phyloP scores from a whole-genome alignment of 2,888 invertebrate species.

The Steinernema carpocapsae region DNA sequence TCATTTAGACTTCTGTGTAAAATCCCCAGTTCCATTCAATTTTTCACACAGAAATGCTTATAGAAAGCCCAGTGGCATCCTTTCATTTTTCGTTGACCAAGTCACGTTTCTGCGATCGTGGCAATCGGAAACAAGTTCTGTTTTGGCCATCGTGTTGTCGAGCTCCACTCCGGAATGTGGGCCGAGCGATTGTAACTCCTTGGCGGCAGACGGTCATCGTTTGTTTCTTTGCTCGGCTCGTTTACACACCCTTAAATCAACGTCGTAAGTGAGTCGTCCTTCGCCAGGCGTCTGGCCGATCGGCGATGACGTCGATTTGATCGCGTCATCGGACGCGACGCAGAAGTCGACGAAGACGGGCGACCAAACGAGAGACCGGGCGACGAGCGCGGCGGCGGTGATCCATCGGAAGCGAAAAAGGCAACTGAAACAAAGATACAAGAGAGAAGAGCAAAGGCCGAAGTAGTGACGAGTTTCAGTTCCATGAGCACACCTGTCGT shows the following conservation, averaged over 20 bases:
- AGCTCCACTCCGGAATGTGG: no score
- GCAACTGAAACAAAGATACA: not conserved
- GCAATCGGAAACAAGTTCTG: no score
- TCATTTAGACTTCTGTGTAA: no score
- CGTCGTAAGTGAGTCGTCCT: not conserved
- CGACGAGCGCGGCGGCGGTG: not conserved
- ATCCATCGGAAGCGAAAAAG: not conserved
- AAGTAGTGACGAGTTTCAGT: conserved; percentile 28
- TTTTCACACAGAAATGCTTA: no score
- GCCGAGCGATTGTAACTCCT: no score
- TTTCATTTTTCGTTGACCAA: no score
- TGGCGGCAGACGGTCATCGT: not conserved
- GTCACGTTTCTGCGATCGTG: no score
- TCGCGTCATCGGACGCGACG: not conserved
- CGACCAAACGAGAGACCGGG: conserved; percentile 8
- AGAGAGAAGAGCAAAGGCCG: conserved; percentile 20
- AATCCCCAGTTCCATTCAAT: no score
- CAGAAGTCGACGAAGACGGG: not conserved
- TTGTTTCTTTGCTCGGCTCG: not conserved
- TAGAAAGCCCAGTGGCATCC: no score
- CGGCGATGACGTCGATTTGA: not conserved
- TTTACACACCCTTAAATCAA: not conserved
- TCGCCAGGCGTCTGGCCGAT: not conserved
- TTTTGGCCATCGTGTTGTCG: no score
- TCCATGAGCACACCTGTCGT: conserved; percentile 24